Percentiles rank a stretch among this genome's conserved stretches.
phyloP scores from a whole-genome alignment of 2,888 invertebrate genomes.

The Lathronympha strigana region DNA sequence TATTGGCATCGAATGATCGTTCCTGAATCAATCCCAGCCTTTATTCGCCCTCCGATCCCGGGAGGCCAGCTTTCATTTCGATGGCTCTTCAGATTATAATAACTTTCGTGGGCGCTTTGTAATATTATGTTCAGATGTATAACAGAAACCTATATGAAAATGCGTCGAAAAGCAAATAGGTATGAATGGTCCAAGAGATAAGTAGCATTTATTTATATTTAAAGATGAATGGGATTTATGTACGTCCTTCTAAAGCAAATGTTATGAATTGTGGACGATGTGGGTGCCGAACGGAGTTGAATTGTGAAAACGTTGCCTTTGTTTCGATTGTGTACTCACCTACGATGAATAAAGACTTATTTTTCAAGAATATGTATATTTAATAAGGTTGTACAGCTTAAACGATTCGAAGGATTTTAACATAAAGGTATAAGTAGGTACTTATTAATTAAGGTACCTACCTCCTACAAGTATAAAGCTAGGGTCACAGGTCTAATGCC shows the following conservation, averaged over 20 bases:
- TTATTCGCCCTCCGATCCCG: conserved; percentile 52
- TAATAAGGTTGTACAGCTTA: too few relatives aligned
- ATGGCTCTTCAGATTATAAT: conserved; percentile 62
- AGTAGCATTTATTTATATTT: conserved; percentile 1
- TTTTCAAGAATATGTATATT: too few relatives aligned
- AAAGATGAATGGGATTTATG: not conserved
- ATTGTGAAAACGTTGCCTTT: not conserved
- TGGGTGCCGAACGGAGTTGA: not conserved
- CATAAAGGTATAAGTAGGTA: too few relatives aligned
- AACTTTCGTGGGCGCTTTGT: conserved; percentile 47
- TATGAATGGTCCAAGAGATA: conserved; percentile 14
- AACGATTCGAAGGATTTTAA: too few relatives aligned
- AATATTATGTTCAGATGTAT: conserved; percentile 21
- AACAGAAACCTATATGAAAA: conserved; percentile 14
- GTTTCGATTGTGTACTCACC: too few relatives aligned
- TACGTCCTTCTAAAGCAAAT: not conserved
- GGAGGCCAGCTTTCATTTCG: conserved; percentile 58
- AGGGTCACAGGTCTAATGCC: too few relatives aligned
- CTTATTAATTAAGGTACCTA: too few relatives aligned
- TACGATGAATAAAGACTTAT: too few relatives aligned
- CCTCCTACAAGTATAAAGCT: too few relatives aligned
- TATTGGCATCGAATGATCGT: not conserved
- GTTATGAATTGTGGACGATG: not conserved
- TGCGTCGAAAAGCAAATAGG: conserved; percentile 22
- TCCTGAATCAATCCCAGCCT: conserved; percentile 46